Evolutionary conservation across 2,797 vertebrate species (phyloP), one percentile per base, ranked within the genome.

Genomic region (Lacerta bilineata): DNA sequence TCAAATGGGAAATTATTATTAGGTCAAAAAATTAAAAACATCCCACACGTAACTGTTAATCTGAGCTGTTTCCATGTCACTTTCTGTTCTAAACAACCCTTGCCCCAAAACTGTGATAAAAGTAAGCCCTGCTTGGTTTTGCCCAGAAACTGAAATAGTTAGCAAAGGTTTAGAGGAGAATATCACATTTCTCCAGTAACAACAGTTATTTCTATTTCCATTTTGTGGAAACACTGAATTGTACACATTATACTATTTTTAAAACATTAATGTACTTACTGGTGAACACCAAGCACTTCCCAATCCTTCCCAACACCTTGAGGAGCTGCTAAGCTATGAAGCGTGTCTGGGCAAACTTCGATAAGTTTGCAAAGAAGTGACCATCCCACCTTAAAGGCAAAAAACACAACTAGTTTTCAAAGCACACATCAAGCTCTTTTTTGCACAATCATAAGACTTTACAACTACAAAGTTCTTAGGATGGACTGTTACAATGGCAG

Each of bases 341-440:
- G 94, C 39, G 97, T 98, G 17, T 39, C 75, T 61, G 99, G 99
- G 86, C 98, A 98, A 91, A 99, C 97, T 96, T 98, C 98, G 92
- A 99, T 98, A 95, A 99, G 96, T 93, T 97, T 98, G 94, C 98
- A 99, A 33, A 99, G 94, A 92, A 99, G 94, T 0, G 98, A 98
- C 98, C 98, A 99, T 77, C 98, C 98, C 83, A 97, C 97, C 99
- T 99, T 66, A 27, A 50, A 75, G 77, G 55, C 23, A 68, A 91
- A 92, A 91, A 94, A 93, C 2, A 7, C 9, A 79, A 76, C 9
- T 89, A 80, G 88, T 95, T 91, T 89, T 83, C 46, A 86, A 80
- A 74, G 69, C 20, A 78, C 20, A 71, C 5, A 46, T 82, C 29
- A 80, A 55, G 11, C 13, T 2, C 23, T 20, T 55, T 81, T 59